Evolutionary conservation across 2,888 invertebrate genomes (phyloP).

Genomic region (Rhopalosiphum nymphaeae): DNA sequence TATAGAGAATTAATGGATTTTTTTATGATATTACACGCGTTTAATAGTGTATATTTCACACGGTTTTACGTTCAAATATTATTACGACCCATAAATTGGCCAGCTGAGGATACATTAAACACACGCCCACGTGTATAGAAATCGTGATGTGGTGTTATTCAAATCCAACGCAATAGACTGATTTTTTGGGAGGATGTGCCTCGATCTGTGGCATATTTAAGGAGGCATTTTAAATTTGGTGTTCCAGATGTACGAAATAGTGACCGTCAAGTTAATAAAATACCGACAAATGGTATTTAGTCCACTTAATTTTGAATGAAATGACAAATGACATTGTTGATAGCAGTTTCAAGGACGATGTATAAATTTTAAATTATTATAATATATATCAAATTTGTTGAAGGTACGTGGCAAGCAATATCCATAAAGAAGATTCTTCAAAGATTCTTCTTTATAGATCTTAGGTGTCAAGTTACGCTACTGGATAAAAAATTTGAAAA

Average conservation of each 20-base stretch:
- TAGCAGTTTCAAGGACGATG: background rate
- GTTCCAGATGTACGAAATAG: background rate
- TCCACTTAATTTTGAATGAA: background rate
- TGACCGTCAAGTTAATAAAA: too few relatives aligned
- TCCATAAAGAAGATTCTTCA: too few relatives aligned
- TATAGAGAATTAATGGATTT: constrained; percentile 21
- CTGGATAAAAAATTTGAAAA: too few relatives aligned
- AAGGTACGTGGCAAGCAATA: too few relatives aligned
- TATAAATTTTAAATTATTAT: too few relatives aligned
- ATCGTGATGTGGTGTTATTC: background rate
- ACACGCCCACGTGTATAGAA: background rate
- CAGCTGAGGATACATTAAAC: background rate
- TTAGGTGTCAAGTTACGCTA: too few relatives aligned
- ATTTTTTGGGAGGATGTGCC: background rate
- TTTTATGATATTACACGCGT: constrained; percentile 38
- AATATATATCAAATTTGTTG: too few relatives aligned
- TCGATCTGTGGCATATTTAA: background rate
- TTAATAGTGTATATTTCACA: constrained; percentile 30
- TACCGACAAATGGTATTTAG: too few relatives aligned
- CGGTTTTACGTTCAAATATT: constrained; percentile 36
- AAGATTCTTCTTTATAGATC: too few relatives aligned
- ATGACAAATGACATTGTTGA: background rate
- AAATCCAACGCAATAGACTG: background rate
- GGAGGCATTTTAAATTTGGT: background rate
- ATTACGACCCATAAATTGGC: constrained; percentile 38